Percentiles rank a stretch among this genome's conserved stretches.
Conservation (phyloP, 2,888 invertebrate genomes). For the Abrostola triplasia region DNA sequence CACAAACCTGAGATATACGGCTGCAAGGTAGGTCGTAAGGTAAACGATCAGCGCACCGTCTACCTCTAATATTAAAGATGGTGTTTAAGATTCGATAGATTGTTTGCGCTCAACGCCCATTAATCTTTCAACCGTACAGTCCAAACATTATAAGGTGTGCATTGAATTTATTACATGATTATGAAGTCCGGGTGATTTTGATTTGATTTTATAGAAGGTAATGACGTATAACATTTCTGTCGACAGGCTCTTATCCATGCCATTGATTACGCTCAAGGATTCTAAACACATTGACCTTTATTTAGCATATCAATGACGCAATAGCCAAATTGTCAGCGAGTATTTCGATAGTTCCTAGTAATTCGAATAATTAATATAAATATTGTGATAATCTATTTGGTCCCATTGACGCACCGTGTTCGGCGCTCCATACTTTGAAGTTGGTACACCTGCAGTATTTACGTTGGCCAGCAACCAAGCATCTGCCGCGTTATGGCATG, state of each 20-base stretch:
- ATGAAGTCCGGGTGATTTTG: conserved; percentile 48
- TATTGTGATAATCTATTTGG: conserved; percentile 40
- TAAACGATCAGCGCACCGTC: conserved; percentile 30
- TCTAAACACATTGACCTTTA: conserved; percentile 43
- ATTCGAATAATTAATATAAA: conserved; percentile 31
- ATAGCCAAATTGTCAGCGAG: conserved; percentile 26
- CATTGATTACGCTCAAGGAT: conserved; percentile 10
- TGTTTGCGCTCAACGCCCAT: conserved; percentile 47
- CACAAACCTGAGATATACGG: not conserved
- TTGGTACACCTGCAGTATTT: conserved; percentile 61
- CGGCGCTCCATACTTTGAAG: conserved; percentile 57
- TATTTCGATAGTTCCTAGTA: conserved; percentile 33
- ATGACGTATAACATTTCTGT: conserved; percentile 37
- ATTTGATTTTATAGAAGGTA: conserved; percentile 54
- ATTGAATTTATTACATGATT: conserved; percentile 48
- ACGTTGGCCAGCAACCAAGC: conserved; percentile 60
- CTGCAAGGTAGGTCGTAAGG: conserved; percentile 31
- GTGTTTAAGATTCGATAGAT: conserved; percentile 38
- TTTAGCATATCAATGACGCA: conserved; percentile 45
- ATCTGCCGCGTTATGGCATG: conserved; percentile 37
- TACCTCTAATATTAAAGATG: conserved; percentile 40
- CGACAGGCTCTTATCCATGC: conserved; percentile 32
- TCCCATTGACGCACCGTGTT: conserved; percentile 25
- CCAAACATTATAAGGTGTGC: conserved; percentile 39
- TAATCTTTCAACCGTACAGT: conserved; percentile 50